phyloP scores from a whole-genome alignment of 2,888 invertebrate species.

The Subacronicta megacephala region DNA sequence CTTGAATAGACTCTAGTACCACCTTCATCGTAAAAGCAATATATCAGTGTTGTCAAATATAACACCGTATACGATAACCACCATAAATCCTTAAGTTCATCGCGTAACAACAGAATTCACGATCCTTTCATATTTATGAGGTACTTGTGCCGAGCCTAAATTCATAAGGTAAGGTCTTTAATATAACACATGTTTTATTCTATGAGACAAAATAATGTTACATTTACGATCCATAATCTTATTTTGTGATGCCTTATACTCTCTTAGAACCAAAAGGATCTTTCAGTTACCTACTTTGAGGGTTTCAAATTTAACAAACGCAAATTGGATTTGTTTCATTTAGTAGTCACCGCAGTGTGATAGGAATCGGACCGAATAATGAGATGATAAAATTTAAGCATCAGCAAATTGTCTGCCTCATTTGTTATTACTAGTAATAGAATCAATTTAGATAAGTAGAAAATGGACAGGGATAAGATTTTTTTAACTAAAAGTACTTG shows the following conservation, averaged over 20 bases:
- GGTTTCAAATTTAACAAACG: conserved; percentile 34
- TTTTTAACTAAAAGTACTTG: not conserved
- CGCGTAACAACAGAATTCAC: conserved; percentile 32
- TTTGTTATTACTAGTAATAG: conserved; percentile 2
- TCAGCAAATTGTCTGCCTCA: conserved; percentile 22
- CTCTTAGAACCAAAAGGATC: conserved; percentile 28
- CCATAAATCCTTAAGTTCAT: conserved; percentile 38
- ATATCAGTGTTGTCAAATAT: conserved; percentile 22
- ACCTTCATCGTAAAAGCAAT: conserved; percentile 15
- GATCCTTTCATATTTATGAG: conserved; percentile 54
- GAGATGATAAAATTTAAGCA: conserved; percentile 23
- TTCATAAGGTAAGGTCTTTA: conserved; percentile 42
- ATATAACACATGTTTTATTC: conserved; percentile 27
- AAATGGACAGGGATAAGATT: not conserved
- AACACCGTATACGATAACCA: conserved; percentile 23
- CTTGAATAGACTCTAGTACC: not conserved
- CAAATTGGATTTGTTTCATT: conserved; percentile 43
- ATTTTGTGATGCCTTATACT: conserved; percentile 9
- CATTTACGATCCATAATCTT: conserved; percentile 1
- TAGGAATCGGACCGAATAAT: conserved; percentile 38
- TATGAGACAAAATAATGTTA: conserved; percentile 18
- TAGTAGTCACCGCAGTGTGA: conserved; percentile 36
- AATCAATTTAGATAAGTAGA: not conserved
- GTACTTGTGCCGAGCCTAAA: conserved; percentile 35
- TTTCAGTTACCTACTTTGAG: conserved; percentile 26